Evolutionary conservation across 2,888 invertebrate genomes (phyloP), one percentile per base, ranked within the genome.

Genomic region (Trichopoda pennipes): DNA sequence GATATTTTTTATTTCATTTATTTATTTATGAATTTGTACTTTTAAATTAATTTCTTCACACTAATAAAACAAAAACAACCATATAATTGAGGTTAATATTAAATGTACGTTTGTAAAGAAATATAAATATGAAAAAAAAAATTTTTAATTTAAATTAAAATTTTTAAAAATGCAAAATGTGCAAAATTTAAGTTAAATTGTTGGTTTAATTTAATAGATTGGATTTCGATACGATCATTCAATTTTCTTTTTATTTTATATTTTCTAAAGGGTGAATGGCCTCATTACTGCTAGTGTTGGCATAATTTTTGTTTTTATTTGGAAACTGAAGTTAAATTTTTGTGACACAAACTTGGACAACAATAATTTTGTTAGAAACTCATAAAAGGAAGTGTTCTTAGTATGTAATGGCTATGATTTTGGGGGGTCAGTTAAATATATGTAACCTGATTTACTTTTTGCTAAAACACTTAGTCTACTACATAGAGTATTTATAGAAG

Each of bases 181-280:
- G 80, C 80, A 74, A 70, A 79, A 60, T 66, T 76, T 23, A 19
- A 75, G 42, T 1, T 4, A 56, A 35, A 75, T 51, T 53, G 28
- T 75, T 80, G 32, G 19, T 76, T 58, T 70, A 42, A 21, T 55
- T 53, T 53, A n/a, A 23, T 21, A 69, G 47, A 60, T 76, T 80
- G 64, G 47, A 70, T 80, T 79, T 60, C 79, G 68, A 68, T 51
- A 47, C 35, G 38, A 58, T 75, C n/a, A 35, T 75, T 58, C 60
- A 10, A 47, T 44, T 73, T 51, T 51, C 7, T 44, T 51, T 51
- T 35, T 44, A 3, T 49, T 64, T 66, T 44, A 23, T 6, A 60
- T 60, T 63, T 55, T 61, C 38, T 19, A 58, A 64, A 64, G 56
- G 81, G 64, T 82, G 64, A 79, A 72, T 61, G 75, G 38, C 70